Conservation (phyloP, 2,888 invertebrate genomes). For the Epiblema foenella region DNA sequence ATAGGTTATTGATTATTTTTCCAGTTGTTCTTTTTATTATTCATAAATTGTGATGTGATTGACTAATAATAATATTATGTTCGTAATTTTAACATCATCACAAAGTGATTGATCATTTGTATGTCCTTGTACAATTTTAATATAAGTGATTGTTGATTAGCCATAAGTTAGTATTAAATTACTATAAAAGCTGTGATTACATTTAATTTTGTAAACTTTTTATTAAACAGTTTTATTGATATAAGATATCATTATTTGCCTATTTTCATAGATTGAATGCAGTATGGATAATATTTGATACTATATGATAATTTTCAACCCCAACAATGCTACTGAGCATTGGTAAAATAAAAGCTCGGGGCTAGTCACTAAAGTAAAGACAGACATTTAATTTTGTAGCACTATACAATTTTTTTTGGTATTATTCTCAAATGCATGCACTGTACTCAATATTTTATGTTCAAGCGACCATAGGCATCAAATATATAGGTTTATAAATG, state of each 20-base stretch:
- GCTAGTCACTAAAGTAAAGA: too few species aligned
- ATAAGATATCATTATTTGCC: background rate
- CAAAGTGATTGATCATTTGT: background rate
- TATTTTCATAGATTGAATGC: background rate
- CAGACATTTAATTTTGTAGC: too few species aligned
- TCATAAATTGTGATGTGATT: background rate
- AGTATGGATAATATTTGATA: too few species aligned
- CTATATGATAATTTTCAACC: too few species aligned
- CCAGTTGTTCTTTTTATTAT: background rate
- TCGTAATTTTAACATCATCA: background rate
- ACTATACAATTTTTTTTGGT: too few species aligned
- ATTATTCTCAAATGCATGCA: too few species aligned
- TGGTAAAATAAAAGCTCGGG: too few species aligned
- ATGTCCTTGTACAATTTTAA: background rate
- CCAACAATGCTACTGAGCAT: too few species aligned
- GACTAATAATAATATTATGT: too few species aligned
- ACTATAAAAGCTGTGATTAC: conserved; percentile 5
- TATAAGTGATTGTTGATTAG: background rate
- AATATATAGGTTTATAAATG: background rate
- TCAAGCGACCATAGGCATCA: too few species aligned
- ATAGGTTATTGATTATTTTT: too few species aligned
- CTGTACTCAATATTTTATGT: too few species aligned
- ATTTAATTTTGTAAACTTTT: background rate
- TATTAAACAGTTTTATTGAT: background rate
- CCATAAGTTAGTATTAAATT: background rate